Evolutionary conservation across 2,888 invertebrate genomes (phyloP).

Genomic region (Plebejus argus): DNA sequence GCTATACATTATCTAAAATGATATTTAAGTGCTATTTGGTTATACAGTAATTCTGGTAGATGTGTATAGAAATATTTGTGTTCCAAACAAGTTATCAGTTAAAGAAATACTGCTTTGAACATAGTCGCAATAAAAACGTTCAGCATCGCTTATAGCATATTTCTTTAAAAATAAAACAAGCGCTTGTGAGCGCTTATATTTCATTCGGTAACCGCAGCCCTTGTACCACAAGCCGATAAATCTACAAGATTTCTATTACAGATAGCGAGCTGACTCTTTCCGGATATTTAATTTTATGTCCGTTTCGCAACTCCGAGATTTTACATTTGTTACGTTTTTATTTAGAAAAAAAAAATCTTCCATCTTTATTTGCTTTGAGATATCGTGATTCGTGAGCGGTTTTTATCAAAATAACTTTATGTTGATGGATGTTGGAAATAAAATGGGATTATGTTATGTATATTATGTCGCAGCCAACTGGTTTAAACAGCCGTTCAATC

Average conservation of each 20-base stretch:
- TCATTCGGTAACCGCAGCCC: constrained; percentile 31
- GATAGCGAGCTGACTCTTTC: constrained; percentile 74
- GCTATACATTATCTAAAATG: too few relatives aligned
- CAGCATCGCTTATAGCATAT: neutral
- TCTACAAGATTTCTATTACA: constrained; percentile 77
- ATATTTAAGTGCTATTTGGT: too few relatives aligned
- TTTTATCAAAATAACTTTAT: constrained; percentile 4
- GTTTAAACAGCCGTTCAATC: too few relatives aligned
- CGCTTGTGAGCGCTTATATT: constrained; percentile 28
- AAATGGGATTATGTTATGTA: neutral
- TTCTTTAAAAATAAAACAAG: constrained; percentile 31
- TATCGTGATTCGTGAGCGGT: neutral
- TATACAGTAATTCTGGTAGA: too few relatives aligned
- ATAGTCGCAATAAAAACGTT: neutral
- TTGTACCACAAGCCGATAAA: constrained; percentile 62
- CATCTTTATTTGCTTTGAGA: constrained; percentile 23
- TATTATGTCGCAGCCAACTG: too few relatives aligned
- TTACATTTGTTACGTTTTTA: constrained; percentile 46
- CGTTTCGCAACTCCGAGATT: constrained; percentile 54
- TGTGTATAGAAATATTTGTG: too few relatives aligned
- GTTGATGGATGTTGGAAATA: neutral
- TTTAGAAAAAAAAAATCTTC: constrained; percentile 34
- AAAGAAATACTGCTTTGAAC: too few relatives aligned
- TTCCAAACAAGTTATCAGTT: too few relatives aligned
- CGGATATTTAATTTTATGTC: constrained; percentile 76